Percentiles rank a stretch among this genome's conserved stretches.
Conservation (phyloP, 2,888 invertebrate genomes). For the Catocala fraxini region DNA sequence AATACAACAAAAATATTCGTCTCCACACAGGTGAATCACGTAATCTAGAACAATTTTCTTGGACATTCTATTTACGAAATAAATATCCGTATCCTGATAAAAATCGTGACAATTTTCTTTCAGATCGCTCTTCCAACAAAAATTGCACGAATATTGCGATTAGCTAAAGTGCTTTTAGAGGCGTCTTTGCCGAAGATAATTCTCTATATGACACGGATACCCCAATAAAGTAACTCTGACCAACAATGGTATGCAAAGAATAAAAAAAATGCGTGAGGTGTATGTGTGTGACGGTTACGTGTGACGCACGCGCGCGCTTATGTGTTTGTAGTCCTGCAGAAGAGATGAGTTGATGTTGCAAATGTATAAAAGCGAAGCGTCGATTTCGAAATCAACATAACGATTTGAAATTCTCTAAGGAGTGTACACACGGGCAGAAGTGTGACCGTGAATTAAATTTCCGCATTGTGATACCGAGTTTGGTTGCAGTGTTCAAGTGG, state of each 20-base stretch:
- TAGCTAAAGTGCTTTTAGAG: conserved; percentile 58
- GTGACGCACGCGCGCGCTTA: conserved; percentile 58
- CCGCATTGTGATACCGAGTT: conserved; percentile 73
- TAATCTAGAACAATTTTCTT: conserved; percentile 49
- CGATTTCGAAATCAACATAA: conserved; percentile 86
- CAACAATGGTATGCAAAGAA: conserved; percentile 74
- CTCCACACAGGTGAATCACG: conserved; percentile 56
- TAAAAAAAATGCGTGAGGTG: conserved; percentile 72
- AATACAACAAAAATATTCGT: conserved; percentile 49
- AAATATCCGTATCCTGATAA: conserved; percentile 28
- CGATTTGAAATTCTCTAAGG: conserved; percentile 83
- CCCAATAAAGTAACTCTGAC: conserved; percentile 71
- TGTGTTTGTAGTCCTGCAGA: conserved; percentile 67
- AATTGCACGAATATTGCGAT: conserved; percentile 52
- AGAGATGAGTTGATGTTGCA: conserved; percentile 82
- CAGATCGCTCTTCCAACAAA: conserved; percentile 49
- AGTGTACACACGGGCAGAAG: conserved; percentile 73
- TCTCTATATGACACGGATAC: conserved; percentile 73
- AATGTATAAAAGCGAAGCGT: conserved; percentile 84
- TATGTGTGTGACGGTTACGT: conserved; percentile 58
- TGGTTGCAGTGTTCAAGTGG: conserved; percentile 69
- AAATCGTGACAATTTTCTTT: conserved; percentile 40
- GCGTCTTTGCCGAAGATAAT: conserved; percentile 55
- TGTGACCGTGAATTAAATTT: conserved; percentile 75
- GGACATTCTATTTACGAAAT: conserved; percentile 25